Evolutionary conservation across 2,113 vertebrate genomes (phyloP).

Genomic region (Sterna hirundo): DNA sequence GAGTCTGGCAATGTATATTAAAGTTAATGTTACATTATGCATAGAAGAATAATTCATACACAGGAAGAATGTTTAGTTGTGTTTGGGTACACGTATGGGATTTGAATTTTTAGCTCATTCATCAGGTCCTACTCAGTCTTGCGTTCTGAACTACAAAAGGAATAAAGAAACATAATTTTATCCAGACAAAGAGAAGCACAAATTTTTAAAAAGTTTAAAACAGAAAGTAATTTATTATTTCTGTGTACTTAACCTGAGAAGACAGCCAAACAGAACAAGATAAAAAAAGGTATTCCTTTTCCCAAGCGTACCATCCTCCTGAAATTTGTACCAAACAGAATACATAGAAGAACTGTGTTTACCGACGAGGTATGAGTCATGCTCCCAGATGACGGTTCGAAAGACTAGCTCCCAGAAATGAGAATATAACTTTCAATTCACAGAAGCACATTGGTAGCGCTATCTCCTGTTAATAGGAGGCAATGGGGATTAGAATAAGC

Average conservation of each 20-base stretch:
- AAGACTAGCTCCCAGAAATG: not conserved
- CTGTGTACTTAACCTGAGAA: not conserved
- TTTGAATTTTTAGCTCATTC: not conserved
- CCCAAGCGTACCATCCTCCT: not conserved
- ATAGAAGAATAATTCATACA: not conserved
- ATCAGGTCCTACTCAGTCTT: not conserved
- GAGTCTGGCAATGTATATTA: not conserved
- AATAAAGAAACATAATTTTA: not conserved
- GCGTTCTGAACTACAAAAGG: not conserved
- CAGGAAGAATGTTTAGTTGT: not conserved
- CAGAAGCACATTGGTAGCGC: not conserved
- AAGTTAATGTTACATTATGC: not conserved
- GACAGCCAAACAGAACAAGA: not conserved
- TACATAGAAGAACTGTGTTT: not conserved
- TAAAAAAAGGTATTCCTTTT: not conserved
- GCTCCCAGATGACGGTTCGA: not conserved
- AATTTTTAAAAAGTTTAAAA: not conserved
- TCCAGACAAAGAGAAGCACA: not conserved
- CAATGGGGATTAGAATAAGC: not conserved
- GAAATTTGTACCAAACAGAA: constrained; percentile 6
- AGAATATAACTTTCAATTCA: not conserved
- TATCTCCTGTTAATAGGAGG: not conserved
- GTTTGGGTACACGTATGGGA: not conserved
- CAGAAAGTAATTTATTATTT: not conserved
- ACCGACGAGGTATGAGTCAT: not conserved